Base-by-base conservation (phyloP, 2,888 invertebrate species). In the Agrochola litura region DNA sequence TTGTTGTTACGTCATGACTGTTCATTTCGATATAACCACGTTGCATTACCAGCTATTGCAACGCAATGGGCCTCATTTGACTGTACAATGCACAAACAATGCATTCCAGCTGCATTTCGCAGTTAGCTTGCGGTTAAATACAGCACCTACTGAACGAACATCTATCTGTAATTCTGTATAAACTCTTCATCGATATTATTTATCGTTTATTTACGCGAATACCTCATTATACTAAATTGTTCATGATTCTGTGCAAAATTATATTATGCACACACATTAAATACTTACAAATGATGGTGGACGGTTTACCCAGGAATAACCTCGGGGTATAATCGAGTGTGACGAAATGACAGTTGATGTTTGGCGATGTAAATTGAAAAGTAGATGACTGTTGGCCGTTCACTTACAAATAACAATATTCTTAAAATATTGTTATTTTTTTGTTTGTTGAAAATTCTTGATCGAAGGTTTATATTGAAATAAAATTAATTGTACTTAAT, bases 41-140 rank as follows among this genome's bases (percentile, higher is more conserved):
- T 80, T 49, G 14, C n/a, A 30, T 49, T n/a, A 10, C 49, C 19
- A 6, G 25, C 22, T 61, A 12, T 61, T 30, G 19, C 30, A 4
- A 56, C 14, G 49, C 81, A 49, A 54, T 63, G 10, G 25, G 14
- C 19, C 25, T 63, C 46, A 49, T 56, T 41, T 79, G 52, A 49
- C 73, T 81, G 46, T 49, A 49, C 61, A 63, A 56, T 49, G 12
- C n/a, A 22, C 37, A 25, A 64, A 49, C 65, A 77, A 61, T 64
- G 30, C 41, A 73, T 64, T 54, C 49, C 49, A 43, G 49, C 56
- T 81, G 41, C 46, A 61, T 43, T 72, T 41, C 30, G 12, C 30
- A 37, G 74, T 64, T 43, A 78, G 22, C 56, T 73, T 78, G 73
- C 64, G 30, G 54, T 78, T 81, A 43, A 56, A 80, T n/a, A 81